Percentiles rank a stretch among this genome's conserved stretches.
These are phyloP conservation scores for Pantherophis alleghaniensis DNA, from an alignment of 2,797 vertebrate genomes.

Conservation along the genomic window DNA sequence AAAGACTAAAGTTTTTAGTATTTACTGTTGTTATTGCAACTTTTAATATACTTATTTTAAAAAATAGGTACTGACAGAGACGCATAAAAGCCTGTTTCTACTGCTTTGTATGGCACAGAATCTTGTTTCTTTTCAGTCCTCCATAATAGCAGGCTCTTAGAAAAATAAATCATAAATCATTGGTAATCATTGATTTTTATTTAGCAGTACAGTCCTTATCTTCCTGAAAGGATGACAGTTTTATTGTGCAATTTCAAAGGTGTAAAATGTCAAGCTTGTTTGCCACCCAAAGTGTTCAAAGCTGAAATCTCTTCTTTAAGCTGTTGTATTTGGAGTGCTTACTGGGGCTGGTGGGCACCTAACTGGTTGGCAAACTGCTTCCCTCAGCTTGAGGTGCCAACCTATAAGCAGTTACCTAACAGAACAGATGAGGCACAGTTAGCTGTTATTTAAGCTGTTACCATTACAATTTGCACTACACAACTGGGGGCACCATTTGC, in stretches of 20 bases:
- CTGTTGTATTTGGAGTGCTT: background rate
- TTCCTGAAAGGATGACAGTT: background rate
- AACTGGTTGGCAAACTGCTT: background rate
- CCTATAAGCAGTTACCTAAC: background rate
- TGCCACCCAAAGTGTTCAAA: background rate
- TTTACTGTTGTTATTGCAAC: background rate
- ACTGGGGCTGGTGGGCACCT: background rate
- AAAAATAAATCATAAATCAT: background rate
- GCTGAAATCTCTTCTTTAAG: background rate
- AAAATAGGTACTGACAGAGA: constrained; percentile 26
- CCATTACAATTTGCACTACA: background rate
- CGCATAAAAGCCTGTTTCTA: constrained; percentile 35
- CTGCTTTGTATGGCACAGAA: constrained; percentile 19
- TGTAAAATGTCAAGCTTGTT: background rate
- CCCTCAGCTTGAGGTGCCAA: background rate
- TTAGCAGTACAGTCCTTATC: constrained; percentile 3
- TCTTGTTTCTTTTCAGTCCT: constrained; percentile 12
- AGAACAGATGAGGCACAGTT: background rate
- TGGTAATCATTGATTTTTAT: constrained; percentile 20
- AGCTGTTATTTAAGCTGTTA: background rate
- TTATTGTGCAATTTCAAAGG: background rate
- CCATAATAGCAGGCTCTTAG: constrained; percentile 32
- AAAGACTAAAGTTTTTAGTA: background rate
- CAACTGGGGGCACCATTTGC: background rate
- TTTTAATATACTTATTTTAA: background rate